A percentile compares a stretch with the other conserved stretches of the same genome.
Evolutionary conservation across 2,888 invertebrate genomes (phyloP).

Genomic region (Carterocephalus palaemon): DNA sequence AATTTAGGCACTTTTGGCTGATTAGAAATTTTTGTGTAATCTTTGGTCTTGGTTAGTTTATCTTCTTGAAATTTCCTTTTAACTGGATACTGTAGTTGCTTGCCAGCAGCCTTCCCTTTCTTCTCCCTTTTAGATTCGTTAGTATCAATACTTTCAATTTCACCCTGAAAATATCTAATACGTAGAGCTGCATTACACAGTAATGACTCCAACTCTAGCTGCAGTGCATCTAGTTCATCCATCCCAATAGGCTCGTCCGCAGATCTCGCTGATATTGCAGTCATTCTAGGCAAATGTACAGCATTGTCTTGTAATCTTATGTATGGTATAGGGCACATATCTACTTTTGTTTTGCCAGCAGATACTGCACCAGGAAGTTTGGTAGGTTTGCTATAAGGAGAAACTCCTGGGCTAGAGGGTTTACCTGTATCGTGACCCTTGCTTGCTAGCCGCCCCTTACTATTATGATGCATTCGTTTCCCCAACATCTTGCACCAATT

Average conservation of each 20-base stretch:
- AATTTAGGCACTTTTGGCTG: constrained; percentile 80
- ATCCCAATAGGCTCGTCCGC: constrained; percentile 88
- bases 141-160: constrained; percentile 83
- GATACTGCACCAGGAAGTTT: constrained; percentile 66
- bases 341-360: constrained; percentile 65
- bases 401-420: constrained; percentile 72
- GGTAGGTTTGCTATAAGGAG: constrained; percentile 69
- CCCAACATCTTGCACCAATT: constrained; percentile 63
- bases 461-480: constrained; percentile 75
- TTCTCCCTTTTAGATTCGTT: constrained; percentile 75
- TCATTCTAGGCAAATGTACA: constrained; percentile 82
- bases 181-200: constrained; percentile 90
- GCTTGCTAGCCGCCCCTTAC: constrained; percentile 69
- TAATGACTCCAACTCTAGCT: constrained; percentile 91
- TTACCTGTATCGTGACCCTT: constrained; percentile 74
- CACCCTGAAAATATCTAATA: constrained; percentile 86
- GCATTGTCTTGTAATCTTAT: constrained; percentile 85
- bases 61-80: constrained; percentile 79
- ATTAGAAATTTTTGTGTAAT: constrained; percentile 72
- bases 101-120: constrained; percentile 74
- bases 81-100: constrained; percentile 74
- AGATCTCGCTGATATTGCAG: constrained; percentile 81
- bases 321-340: constrained; percentile 79
- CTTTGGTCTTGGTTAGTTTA: constrained; percentile 78
- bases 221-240: constrained; percentile 93